A percentile compares a stretch with the other conserved stretches of the same genome.
Conservation (phyloP, 1,140 invertebrate genomes). For the Eurytemora carolleeae region DNA sequence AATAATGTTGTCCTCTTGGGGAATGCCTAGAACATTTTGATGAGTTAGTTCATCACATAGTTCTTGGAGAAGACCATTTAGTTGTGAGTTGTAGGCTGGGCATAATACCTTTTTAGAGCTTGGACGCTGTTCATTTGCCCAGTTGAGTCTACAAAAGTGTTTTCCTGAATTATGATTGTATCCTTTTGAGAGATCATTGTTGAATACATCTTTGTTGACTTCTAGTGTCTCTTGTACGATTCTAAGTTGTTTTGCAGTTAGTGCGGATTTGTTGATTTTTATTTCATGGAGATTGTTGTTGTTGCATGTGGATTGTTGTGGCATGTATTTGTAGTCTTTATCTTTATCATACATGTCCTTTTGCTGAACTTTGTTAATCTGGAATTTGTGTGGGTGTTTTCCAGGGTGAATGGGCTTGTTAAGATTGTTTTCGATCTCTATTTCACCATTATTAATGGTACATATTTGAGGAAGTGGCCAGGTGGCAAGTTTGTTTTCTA, state of each 20-base stretch:
- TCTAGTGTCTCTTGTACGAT: no score
- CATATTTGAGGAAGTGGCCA: background rate
- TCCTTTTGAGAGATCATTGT: background rate
- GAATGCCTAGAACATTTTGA: background rate
- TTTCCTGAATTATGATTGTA: background rate
- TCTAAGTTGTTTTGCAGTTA: no score
- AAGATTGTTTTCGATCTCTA: background rate
- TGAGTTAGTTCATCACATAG: background rate
- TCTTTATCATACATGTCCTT: no score
- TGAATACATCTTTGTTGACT: background rate
- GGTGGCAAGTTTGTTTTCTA: background rate
- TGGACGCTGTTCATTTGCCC: background rate
- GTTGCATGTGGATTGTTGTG: no score
- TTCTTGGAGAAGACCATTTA: background rate
- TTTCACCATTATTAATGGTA: background rate
- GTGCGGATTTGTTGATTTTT: no score
- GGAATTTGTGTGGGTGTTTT: no score
- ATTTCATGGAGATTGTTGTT: no score
- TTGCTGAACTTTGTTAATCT: no score
- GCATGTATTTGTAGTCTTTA: no score
- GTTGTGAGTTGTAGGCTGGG: background rate
- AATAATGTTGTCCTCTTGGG: background rate
- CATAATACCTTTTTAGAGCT: background rate
- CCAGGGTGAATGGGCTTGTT: background rate
- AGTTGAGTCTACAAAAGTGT: background rate